A percentile compares a stretch with the other conserved stretches of the same genome.
Evolutionary conservation across 37 sponge, comb jelly and placozoan genomes (phyloP).

Genomic region (Halichondria panicea): DNA sequence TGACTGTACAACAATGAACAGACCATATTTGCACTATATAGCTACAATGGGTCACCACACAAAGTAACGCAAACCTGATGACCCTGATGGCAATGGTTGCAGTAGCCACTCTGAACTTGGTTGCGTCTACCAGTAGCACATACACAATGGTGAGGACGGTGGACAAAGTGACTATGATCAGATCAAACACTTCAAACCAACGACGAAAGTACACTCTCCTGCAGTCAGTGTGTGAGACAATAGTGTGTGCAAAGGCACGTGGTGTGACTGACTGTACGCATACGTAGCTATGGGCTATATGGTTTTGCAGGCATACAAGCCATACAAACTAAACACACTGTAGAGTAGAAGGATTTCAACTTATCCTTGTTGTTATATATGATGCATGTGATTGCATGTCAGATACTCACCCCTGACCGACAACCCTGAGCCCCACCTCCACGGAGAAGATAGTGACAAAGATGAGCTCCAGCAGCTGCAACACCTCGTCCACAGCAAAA

Average conservation of each 20-base stretch:
- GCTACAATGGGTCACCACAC: no score
- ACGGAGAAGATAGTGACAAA: conserved; percentile 36
- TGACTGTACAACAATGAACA: no score
- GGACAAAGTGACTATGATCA: conserved; percentile 18
- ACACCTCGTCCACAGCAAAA: conserved; percentile 14
- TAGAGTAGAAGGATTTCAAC: neutral
- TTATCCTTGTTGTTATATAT: neutral
- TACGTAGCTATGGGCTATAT: neutral
- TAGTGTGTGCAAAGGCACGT: no score
- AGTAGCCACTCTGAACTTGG: neutral
- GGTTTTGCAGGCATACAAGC: neutral
- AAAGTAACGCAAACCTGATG: neutral
- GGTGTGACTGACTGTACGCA: neutral
- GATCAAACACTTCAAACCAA: conserved; percentile 64
- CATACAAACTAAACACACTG: neutral
- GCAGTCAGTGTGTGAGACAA: neutral
- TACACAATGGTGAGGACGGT: conserved; percentile 28
- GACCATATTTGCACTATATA: no score
- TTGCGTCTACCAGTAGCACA: neutral
- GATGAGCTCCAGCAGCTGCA: conserved; percentile 33
- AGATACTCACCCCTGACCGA: conserved; percentile 54
- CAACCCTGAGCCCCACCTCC: conserved; percentile 37
- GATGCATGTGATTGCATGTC: neutral
- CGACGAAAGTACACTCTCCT: conserved; percentile 26
- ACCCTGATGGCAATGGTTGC: neutral